Percentiles rank a stretch among this genome's conserved stretches.
phyloP scores from a whole-genome alignment of 2,113 vertebrate species.

The Corapipo altera region DNA sequence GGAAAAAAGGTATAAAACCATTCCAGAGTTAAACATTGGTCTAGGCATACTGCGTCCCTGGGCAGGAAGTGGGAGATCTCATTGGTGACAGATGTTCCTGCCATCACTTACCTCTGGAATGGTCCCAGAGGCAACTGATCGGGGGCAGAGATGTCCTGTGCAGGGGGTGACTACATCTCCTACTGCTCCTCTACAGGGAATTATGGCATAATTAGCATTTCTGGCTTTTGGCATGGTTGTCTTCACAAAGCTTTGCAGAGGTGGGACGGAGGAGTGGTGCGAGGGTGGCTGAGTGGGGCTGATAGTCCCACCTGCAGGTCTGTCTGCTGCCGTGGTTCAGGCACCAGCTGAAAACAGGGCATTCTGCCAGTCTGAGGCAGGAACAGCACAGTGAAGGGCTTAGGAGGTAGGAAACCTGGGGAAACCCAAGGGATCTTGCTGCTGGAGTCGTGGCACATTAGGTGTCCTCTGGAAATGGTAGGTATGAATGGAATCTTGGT shows the following conservation, averaged over 20 bases:
- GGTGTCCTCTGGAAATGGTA: not conserved
- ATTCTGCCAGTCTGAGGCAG: not conserved
- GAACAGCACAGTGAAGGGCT: not conserved
- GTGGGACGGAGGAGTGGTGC: not conserved
- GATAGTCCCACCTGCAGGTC: not conserved
- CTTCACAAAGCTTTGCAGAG: not conserved
- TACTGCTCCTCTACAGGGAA: not conserved
- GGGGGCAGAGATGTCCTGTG: not conserved
- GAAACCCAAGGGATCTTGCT: not conserved
- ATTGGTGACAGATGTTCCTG: not conserved
- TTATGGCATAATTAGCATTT: not conserved
- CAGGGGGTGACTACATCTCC: not conserved
- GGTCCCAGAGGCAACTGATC: not conserved
- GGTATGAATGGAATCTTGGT: not conserved
- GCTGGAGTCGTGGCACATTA: not conserved
- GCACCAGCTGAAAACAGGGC: not conserved
- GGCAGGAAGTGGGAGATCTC: not conserved
- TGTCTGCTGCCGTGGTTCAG: not conserved
- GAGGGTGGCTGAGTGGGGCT: not conserved
- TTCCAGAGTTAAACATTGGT: not conserved
- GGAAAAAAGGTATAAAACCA: not conserved
- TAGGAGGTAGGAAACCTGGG: not conserved
- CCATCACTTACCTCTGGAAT: accelerated
- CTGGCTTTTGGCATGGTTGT: not conserved
- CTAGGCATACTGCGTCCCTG: not conserved